Base-by-base conservation (phyloP, 64 coral and sea anemone species). In the Montipora cactus region DNA sequence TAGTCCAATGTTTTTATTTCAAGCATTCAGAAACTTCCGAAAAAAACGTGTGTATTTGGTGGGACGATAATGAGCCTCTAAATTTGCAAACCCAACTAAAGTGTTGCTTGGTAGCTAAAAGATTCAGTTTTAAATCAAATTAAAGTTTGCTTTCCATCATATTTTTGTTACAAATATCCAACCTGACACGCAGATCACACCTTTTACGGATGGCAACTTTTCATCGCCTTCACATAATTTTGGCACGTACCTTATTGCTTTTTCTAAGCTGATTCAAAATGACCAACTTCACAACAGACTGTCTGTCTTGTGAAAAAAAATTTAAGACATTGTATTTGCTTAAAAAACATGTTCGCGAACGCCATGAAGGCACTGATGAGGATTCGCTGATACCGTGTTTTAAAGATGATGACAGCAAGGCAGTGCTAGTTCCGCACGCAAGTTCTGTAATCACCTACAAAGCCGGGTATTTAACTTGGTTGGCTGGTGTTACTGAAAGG, bases 401-500 rank as follows among this genome's bases (percentile, higher is more conserved):
- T 5, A 70, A 70, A 15, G 67, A 70, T n/a, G 15, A 15, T 14
- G 67, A 70, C 14, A n/a, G 67, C 67, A 70, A 70, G 14, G 67
- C 16, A 70, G 12, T 15, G 18, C 67, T 19, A 70, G 59, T 62
- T 15, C 67, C 14, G 59, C 67, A 70, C 67, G 67, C 9, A 5
- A 70, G 67, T 70, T 15, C 9, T 70, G 2, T 10, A 70, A 70
- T 14, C 2, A 10, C 67, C 67, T 2, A 1, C 76, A 78, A 78
- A 78, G 37, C 76, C 48, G 0, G 76, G 22, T 87, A 87, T 70
- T 14, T 72, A 70, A 19, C 66, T 12, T 87, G 84, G 84, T 70
- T 87, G 67, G 84, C 84, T 37, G 84, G 84, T 19, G 9, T 87
- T 8, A 67, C 66, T 50, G 78, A 80, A 55, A 18, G 53, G 78